These are phyloP conservation scores for Dendrolimus pini DNA, from an alignment of 2,888 invertebrate genomes.

Conservation along the genomic window DNA sequence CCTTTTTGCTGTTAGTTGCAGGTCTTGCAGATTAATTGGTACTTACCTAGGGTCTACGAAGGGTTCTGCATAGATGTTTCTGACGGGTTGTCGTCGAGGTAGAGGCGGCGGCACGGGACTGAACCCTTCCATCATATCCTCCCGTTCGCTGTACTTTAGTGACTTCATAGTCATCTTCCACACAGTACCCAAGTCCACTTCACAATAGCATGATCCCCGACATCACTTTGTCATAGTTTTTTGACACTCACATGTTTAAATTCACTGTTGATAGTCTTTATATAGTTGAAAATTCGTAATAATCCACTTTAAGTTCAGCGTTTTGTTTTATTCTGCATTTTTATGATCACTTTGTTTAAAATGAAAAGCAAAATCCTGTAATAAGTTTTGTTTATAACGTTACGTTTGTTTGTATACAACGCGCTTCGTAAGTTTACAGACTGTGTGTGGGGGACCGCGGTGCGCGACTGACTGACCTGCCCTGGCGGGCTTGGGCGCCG, in stretches of 20 bases:
- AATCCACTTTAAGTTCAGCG: background rate
- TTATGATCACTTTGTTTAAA: background rate
- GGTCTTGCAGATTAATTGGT: constrained; percentile 9
- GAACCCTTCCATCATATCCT: constrained; percentile 73
- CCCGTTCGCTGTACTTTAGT: constrained; percentile 73
- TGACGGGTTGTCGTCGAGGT: constrained; percentile 77
- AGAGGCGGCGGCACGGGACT: constrained; percentile 79
- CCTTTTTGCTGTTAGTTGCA: constrained; percentile 18
- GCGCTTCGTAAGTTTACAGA: constrained; percentile 5
- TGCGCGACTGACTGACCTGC: constrained; percentile 50
- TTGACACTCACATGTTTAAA: constrained; percentile 60
- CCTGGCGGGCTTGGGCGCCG: constrained; percentile 21
- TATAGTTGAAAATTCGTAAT: constrained; percentile 8
- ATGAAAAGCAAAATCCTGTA: background rate
- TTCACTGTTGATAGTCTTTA: constrained; percentile 34
- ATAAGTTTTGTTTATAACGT: background rate
- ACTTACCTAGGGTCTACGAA: constrained; percentile 79
- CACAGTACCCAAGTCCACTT: constrained; percentile 45
- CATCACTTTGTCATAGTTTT: constrained; percentile 43
- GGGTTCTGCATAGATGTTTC: constrained; percentile 81
- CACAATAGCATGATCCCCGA: constrained; percentile 55
- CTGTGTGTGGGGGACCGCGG: constrained; percentile 15
- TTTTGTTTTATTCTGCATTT: background rate
- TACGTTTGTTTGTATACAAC: constrained; percentile 1
- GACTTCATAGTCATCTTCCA: constrained; percentile 79